Evolutionary conservation across 2,113 vertebrate species (phyloP), one percentile per base, ranked within the genome.

Genomic region (Sterna hirundo): DNA sequence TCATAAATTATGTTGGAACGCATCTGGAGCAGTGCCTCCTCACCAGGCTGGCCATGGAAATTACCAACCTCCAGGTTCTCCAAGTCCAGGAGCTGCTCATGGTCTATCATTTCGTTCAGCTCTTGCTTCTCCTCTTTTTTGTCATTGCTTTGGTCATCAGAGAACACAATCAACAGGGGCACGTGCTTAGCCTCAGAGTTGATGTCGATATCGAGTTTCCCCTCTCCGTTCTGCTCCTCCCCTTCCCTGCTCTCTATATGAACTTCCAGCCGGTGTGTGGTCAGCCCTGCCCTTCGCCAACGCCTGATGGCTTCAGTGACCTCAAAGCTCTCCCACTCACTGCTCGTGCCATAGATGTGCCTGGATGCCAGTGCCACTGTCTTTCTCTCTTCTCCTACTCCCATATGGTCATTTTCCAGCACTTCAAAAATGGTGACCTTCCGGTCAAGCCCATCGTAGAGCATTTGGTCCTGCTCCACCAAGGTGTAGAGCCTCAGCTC

Each of bases 1-100:
- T 99, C 99, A 1, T 99, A 99, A 78, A 99, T 99, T 66, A 99
- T 98, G 95, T 99, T 99, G 19, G 99, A 99, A 40, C 99, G 98
- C 98, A 99, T 99, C 96, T 99, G 99, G 36, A 99, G 97, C 69
- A 99, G 98, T 5, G 99, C 99, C 91, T 99, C 99, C 92, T 99
- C 99, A 5, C 98, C 98, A 0, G 98, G 98, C 52, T 98, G 98
- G 2, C 92, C 91, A 2, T 97, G 97, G 52, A 98, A 98, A 8
- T 94, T 91, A 4, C 93, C 94, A 0, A 90, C 57, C 6, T 95
- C 98, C 70, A 98, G 52, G 86, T 98, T 95, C 65, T 98, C 98
- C 70, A 98, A 95, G 19, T 96, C 97, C 65, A 98, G 92, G 2
- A 98, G 96, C 60, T 99, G 98, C 92, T 99, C 99, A 0, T 99